Percentiles rank a stretch among this genome's conserved stretches.
phyloP scores from a whole-genome alignment of 2,797 vertebrate genomes.

The Basileuterus tristriatus region DNA sequence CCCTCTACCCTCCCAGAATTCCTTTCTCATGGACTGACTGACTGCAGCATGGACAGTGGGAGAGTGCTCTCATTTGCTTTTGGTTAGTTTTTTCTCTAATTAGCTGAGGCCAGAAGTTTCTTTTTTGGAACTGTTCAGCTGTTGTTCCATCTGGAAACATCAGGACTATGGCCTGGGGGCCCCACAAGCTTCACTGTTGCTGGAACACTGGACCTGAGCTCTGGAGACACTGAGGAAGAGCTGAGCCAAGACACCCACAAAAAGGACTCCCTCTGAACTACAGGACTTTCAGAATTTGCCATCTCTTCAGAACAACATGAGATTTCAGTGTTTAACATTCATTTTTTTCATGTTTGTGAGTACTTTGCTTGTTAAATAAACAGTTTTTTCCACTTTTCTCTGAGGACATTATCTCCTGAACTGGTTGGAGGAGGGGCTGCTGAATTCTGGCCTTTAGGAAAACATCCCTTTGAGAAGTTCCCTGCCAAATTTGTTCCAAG shows the following conservation, averaged over 20 bases:
- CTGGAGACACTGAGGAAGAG: neutral
- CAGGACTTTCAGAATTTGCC: neutral
- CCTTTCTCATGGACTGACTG: neutral
- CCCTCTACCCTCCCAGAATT: neutral
- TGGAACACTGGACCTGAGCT: fast-evolving
- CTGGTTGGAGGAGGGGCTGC: neutral
- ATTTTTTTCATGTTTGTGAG: neutral
- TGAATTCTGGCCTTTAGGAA: neutral
- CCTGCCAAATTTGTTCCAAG: neutral
- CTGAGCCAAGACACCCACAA: fast-evolving
- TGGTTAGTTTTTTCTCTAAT: neutral
- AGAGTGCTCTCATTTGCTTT: neutral
- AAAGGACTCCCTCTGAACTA: too few species aligned
- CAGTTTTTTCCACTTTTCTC: neutral
- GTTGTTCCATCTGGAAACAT: neutral
- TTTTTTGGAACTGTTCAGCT: neutral
- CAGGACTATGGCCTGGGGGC: fast-evolving
- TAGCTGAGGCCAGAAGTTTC: neutral
- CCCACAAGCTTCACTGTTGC: neutral
- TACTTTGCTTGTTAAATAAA: neutral
- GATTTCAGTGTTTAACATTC: neutral
- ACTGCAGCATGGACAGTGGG: neutral
- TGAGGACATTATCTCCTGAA: neutral
- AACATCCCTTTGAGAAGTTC: neutral
- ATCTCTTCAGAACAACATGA: neutral